Base-by-base conservation (phyloP, 1,140 invertebrate genomes). In the Aleiodes sp. region DNA sequence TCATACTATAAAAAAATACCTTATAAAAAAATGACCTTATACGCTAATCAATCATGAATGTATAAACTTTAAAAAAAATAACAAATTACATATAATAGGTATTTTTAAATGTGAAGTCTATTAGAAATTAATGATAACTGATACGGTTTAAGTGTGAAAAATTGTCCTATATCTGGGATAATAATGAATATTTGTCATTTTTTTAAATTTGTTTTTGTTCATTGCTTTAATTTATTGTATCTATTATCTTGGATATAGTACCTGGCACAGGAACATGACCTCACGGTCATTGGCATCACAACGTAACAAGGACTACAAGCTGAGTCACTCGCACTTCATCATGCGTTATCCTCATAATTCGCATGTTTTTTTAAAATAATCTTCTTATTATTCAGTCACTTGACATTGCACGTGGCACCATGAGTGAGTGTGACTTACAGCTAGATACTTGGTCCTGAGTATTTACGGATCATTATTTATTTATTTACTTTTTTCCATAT, bases 181-280 rank as follows among this genome's bases (percentile, higher is more conserved):
- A 43, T 65, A 16, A 43, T 46, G 2, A 35, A 33, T 10, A 24
- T 41, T 33, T 62, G 31, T 19, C 14, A 35, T n/a, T 31, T 10
- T 19, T 29, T 52, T 31, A 65, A 43, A 37, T 59, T 66, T 65
- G 39, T 57, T 65, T 66, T 61, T 65, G 52, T 33, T 61, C 39
- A 39, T 46, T 63, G 24, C 28, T 59, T 24, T 39, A 61, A 52
- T 43, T n/a, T 71, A 7, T 62, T 63, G 82, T 84, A 84, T 78
- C 74, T 43, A 41, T 62, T 57, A 35, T 57, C 79, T 83, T 83
- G 79, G 84, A 83, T 86, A 85, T 86, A 86, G 84, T 86, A 86
- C 82, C 85, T 86, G 85, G 85, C 85, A 86, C 85, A 86, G 84
- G 84, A 86, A 86, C 84, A 86, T 86, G 85, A 86, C 83, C 78